phyloP scores from a whole-genome alignment of 2,797 vertebrate species.

The Pipistrellus pipistrellus region DNA sequence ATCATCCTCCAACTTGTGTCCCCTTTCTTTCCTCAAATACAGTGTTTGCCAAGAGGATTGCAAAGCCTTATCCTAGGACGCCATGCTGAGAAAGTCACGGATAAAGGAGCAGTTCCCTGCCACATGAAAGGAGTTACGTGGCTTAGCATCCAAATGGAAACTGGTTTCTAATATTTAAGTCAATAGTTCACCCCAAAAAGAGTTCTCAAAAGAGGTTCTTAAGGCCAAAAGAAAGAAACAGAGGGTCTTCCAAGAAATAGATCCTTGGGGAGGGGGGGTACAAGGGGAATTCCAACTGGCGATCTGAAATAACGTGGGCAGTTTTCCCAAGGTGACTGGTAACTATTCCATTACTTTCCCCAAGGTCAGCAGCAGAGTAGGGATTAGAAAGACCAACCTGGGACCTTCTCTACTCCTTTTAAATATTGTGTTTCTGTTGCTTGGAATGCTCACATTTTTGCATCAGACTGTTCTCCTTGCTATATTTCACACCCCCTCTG shows the following conservation, averaged over 20 bases:
- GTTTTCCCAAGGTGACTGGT: constrained; percentile 64
- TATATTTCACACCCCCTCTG: constrained; percentile 73
- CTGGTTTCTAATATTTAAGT: constrained; percentile 37
- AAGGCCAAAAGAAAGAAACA: constrained; percentile 72
- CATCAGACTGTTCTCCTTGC: constrained; percentile 53
- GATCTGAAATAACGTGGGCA: constrained; percentile 46
- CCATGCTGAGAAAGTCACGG: background rate
- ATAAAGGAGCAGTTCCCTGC: background rate
- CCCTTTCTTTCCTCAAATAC: background rate
- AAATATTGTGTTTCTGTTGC: constrained; percentile 68
- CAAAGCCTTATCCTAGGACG: background rate
- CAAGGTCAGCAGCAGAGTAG: constrained; percentile 51
- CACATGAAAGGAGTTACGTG: background rate
- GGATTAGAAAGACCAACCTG: constrained; percentile 64
- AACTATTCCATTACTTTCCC: constrained; percentile 59
- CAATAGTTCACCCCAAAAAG: constrained; percentile 50
- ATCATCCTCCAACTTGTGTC: background rate
- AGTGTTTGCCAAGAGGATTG: background rate
- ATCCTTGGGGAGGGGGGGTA: background rate
- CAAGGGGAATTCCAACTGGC: background rate
- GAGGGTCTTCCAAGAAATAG: constrained; percentile 61
- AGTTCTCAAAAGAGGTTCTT: constrained; percentile 55
- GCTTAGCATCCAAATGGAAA: constrained; percentile 10
- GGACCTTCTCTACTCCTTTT: constrained; percentile 38
- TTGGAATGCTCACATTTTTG: constrained; percentile 39